Percentiles rank a stretch among this genome's conserved stretches.
Conservation (phyloP, 2,113 vertebrate species). For the Noctilio leporinus region DNA sequence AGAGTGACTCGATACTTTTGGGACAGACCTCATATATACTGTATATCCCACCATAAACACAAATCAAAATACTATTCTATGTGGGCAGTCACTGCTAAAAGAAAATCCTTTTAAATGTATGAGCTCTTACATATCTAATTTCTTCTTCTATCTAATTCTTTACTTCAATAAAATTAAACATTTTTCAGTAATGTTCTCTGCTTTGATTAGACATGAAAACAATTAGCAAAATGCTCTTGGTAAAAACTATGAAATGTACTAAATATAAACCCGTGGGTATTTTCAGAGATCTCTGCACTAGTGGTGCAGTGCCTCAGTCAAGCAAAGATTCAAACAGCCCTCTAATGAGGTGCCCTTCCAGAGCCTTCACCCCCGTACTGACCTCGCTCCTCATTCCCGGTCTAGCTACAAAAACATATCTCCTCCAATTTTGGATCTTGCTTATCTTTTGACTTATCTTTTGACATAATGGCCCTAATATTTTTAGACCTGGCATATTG, state of each 20-base stretch:
- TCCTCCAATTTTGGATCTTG: neutral
- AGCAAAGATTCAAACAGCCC: neutral
- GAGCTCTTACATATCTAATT: neutral
- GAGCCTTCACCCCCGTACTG: neutral
- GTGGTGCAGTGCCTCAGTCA: too few relatives aligned
- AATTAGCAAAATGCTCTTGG: neutral
- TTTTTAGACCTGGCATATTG: neutral
- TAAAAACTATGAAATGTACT: neutral
- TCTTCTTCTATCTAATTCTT: neutral
- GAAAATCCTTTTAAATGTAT: neutral
- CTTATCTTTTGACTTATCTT: neutral
- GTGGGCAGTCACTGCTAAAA: neutral
- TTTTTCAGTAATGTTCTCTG: neutral
- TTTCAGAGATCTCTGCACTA: neutral
- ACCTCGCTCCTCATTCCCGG: neutral
- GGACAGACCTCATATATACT: too few relatives aligned
- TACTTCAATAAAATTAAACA: neutral
- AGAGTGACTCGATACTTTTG: too few relatives aligned
- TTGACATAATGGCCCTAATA: neutral
- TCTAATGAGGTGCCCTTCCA: neutral
- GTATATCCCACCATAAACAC: neutral
- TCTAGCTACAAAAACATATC: neutral
- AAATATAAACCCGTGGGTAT: neutral
- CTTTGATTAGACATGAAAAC: neutral
- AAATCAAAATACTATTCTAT: neutral